Evolutionary conservation across 2,888 invertebrate species (phyloP), one percentile per base, ranked within the genome.

Genomic region (Lycaena phlaeas): DNA sequence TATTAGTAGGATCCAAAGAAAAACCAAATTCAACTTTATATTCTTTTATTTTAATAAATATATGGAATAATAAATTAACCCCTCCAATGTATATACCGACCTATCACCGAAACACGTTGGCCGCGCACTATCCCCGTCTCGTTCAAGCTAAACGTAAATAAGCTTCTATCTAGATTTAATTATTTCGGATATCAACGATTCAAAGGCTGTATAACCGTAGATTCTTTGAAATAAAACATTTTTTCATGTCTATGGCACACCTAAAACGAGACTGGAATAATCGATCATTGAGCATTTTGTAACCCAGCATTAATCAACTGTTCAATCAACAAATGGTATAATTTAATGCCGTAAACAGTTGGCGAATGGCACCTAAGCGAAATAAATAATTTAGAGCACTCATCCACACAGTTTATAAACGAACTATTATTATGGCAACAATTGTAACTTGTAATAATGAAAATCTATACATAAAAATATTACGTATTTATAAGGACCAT

Each of bases 61-160:
- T 76, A 76, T 76, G 75, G 79, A 79, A 81, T 79, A 81, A 72
- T 79, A 76, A 79, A 78, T 75, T 68, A 75, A 70, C 68, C 73
- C 64, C 65, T 63, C 64, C 39, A 40, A 60, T 69, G 63, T 70
- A 66, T 60, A 62, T 68, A 68, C 64, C 72, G 58, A 64, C 58
- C 74, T 75, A 77, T 78, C 79, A 76, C 75, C 75, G 67, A 72
- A 64, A 70, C 73, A 67, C 69, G 60, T 61, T 61, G 62, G 62
- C 68, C 70, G 64, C 57, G 48, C 51, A 59, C 72, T 68, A 68
- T 73, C 71, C 53, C 64, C 52, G 57, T 68, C 66, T 56, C 65
- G 56, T 48, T 72, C 60, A 63, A 65, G 54, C 59, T 54, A 50
- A 51, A 44, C 56, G 22, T 46, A 48, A n/a, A n/a, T n/a, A n/a